These are phyloP conservation scores for Phyllotreta cruciferae DNA, from an alignment of 2,888 invertebrate genomes.

Conservation along the genomic window DNA sequence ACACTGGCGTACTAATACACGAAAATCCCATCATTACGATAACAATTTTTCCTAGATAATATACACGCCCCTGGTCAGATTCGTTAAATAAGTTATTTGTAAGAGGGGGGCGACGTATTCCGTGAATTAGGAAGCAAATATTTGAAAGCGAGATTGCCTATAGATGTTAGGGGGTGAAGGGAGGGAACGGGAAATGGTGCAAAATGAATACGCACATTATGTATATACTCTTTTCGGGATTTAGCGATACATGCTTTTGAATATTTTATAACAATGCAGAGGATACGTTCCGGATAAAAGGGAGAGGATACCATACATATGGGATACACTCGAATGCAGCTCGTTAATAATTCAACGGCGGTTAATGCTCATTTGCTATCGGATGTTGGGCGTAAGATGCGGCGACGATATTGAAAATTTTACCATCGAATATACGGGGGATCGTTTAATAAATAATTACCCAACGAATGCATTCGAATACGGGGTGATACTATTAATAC, in stretches of 20 bases:
- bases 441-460: no score
- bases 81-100: constrained; percentile 40
- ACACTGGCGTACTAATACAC: not conserved
- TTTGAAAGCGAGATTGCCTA: constrained; percentile 26
- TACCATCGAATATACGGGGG: no score
- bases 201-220: constrained; percentile 16
- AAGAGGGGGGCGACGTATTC: constrained; percentile 21
- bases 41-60: not conserved
- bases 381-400: no score
- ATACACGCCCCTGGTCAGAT: constrained; percentile 15
- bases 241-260: constrained; percentile 15
- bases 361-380: not conserved
- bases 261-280: constrained; percentile 17
- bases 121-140: constrained; percentile 34
- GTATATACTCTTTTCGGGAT: constrained; percentile 18
- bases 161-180: constrained; percentile 25
- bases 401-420: no score
- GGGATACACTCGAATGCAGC: not conserved
- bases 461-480: no score
- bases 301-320: no score
- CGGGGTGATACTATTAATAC: no score
- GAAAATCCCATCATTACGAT: no score
- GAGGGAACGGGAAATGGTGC: constrained; percentile 3
- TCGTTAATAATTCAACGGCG: constrained; percentile 1
- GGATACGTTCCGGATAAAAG: no score